Evolutionary conservation across 2,797 vertebrate genomes (phyloP).

Genomic region (Xyrichtys novacula): DNA sequence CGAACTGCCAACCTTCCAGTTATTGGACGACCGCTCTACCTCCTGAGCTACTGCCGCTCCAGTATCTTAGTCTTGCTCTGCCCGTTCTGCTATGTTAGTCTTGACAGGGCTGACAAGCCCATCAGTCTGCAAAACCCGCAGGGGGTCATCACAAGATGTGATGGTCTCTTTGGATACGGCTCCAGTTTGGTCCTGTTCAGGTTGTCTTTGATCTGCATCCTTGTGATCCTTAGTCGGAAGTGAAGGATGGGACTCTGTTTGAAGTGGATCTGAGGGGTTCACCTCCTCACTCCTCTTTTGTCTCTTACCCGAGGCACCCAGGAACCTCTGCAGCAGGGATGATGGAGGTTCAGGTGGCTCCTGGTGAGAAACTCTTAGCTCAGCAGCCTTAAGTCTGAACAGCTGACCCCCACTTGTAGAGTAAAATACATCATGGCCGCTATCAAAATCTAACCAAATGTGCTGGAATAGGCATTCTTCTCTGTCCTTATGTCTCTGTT

Average conservation of each 20-base stretch:
- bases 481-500: conserved; percentile 81
- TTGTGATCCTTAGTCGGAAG: conserved; percentile 47
- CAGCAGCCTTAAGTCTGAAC: conserved; percentile 78
- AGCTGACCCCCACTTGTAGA: conserved; percentile 79
- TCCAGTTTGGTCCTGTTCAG: conserved; percentile 76
- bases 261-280: conserved; percentile 81
- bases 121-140: conserved; percentile 78
- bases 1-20: too few relatives aligned
- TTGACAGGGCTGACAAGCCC: conserved; percentile 79
- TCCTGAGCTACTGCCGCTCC: too few relatives aligned
- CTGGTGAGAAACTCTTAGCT: conserved; percentile 40
- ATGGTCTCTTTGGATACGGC: conserved; percentile 83
- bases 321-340: conserved; percentile 60
- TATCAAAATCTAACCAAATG: conserved; percentile 70
- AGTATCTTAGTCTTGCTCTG: conserved; percentile 56
- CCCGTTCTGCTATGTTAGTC: conserved; percentile 68
- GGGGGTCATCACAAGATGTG: conserved; percentile 86
- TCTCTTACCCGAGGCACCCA: conserved; percentile 75
- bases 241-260: conserved; percentile 64
- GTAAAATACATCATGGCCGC: conserved; percentile 80
- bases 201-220: conserved; percentile 43
- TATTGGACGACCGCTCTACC: too few relatives aligned
- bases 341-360: conserved; percentile 33
- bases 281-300: conserved; percentile 85
- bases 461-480: conserved; percentile 83